Conservation (phyloP, 2,888 invertebrate genomes). For the Saturnia japonica region DNA sequence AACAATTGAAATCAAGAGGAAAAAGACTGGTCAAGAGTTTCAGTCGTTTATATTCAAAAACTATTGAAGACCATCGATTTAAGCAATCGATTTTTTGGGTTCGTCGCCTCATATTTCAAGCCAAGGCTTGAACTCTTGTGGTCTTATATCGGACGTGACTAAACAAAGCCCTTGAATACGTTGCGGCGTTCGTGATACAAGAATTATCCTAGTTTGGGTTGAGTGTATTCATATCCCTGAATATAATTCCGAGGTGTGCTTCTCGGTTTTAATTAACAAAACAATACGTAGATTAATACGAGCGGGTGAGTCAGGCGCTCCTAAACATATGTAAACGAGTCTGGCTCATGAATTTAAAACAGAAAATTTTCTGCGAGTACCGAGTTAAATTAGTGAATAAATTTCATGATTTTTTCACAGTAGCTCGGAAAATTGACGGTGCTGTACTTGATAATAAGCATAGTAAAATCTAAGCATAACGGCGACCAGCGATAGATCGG, state of each 20-base stretch:
- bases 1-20: too few species aligned
- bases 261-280: conserved; percentile 8
- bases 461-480: too few species aligned
- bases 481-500: too few species aligned
- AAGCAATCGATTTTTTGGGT: too few species aligned
- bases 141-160: neutral
- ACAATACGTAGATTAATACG: neutral
- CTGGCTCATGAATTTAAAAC: conserved; percentile 19
- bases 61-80: too few species aligned
- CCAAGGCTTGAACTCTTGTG: neutral
- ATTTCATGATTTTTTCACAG: neutral
- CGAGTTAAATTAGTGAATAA: neutral
- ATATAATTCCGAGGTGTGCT: neutral
- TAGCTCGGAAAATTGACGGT: too few species aligned
- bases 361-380: conserved; percentile 8
- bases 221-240: neutral
- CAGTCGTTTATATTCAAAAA: too few species aligned
- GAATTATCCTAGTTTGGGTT: neutral
- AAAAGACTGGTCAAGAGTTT: too few species aligned
- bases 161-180: neutral
- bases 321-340: conserved; percentile 15
- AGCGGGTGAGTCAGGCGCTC: conserved; percentile 12
- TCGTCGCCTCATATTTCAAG: neutral
- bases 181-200: neutral
- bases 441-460: too few species aligned